Base-by-base conservation (phyloP, 1,140 invertebrate species). In the Formica exsecta region DNA sequence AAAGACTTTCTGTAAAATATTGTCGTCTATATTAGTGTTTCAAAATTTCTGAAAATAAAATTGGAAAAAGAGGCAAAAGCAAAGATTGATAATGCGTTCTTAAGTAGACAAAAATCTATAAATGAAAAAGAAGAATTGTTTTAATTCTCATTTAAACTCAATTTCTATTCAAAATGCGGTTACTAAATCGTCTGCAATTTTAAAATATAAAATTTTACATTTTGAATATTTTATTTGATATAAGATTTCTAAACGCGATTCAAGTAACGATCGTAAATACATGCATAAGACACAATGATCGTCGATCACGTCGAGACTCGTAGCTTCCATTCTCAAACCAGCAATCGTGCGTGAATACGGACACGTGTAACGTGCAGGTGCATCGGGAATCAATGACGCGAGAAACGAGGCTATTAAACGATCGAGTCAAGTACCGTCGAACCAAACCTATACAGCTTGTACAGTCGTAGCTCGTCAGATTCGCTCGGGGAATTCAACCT, bases 351-450 rank as follows among this genome's bases (percentile, higher is more conserved):
- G 22, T 59, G 32, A 51, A 76, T 68, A 86, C 54, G 54, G 16
- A 16, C 62, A 25, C 54, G 59, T 54, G 61, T 57, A 86, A 83
- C 71, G 77, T 59, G 38, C 4, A 48, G 89, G 64, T 65, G 85
- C 81, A 74, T 68, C 74, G 32, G 65, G 91, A 91, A 87, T 88
- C 90, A 93, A 94, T 92, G 91, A 89, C 68, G 80, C 92, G 90
- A 90, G 91, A 94, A 94, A 94, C 91, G 91, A 92, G 90, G 91
- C 91, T 92, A 93, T 94, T 93, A 94, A 93, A 92, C 71, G 91
- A 87, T 91, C 85, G 91, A 92, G 89, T 92, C 90, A 85, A 91
- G 89, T 88, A 87, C 85, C 88, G 77, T 73, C 87, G 87, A 92
- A 88, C 87, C 83, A 80, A 91, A 89, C 88, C 71, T 89, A 88